Evolutionary conservation across 37 sponge, comb jelly and placozoan species (phyloP), one percentile per base, ranked within the genome.

Genomic region (Eunapius fragilis): DNA sequence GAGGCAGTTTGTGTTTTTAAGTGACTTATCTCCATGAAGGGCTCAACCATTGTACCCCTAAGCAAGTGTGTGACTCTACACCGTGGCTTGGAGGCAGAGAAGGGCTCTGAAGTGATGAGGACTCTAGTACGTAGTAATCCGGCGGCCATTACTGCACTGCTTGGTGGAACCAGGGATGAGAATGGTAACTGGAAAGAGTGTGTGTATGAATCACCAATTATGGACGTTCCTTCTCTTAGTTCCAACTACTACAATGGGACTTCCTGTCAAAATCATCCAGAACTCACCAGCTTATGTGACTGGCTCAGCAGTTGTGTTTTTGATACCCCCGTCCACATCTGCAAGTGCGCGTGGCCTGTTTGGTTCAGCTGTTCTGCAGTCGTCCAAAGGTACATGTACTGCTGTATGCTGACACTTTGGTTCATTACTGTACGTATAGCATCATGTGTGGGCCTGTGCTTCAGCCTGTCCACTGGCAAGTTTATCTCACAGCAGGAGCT

Each of bases 271-370:
- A 37, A 83, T 80, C 41, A 74, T 91, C 3, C 86, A 87, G 82
- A 80, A 72, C 25, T 84, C 86, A 67, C 77, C 87, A 3, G 84
- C 77, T 71, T 95, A 91, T 80, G 80, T 87, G n/a, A 87, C 90
- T 72, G 95, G 95, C 19, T 80, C 89, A 75, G 80, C 87, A 77
- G 80, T 95, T 14, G 92, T 95, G 68, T 76, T 95, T 74, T 82
- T 94, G 7, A 28, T 81, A 22, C 82, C 88, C 11, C 85, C 86
- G 13, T 74, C 84, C 68, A 37, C 82, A 10, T 33, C 83, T 45
- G 49, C 71, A 72, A 86, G 88, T 70, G 89, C 76, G 45, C 80
- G 88, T 79, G 81, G 90, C 23, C 49, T 86, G 47, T 91, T 91
- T 86, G 82, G 87, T 34, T 32, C 80, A 24, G 48, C 80, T 25